Percentiles rank a stretch among this genome's conserved stretches.
These are phyloP conservation scores for Harpalus rubripes DNA, from an alignment of 2,888 invertebrate genomes.

Conservation along the genomic window DNA sequence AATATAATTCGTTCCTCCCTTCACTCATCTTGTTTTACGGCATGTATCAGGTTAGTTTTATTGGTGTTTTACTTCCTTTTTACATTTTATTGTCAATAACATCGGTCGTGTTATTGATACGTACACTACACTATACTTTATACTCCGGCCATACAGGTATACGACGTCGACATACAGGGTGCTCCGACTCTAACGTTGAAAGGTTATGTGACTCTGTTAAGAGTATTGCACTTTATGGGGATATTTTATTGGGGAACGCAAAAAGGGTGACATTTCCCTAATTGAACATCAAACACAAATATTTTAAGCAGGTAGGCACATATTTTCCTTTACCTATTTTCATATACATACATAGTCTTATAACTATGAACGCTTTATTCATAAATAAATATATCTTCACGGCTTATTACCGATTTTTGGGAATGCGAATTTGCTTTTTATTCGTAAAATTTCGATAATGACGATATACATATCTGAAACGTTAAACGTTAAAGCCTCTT, in stretches of 20 bases:
- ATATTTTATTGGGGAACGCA: neutral
- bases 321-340: too few species aligned
- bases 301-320: too few species aligned
- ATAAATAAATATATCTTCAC: too few species aligned
- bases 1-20: neutral
- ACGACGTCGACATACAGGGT: constrained; percentile 8
- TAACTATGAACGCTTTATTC: too few species aligned
- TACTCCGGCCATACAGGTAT: constrained; percentile 22
- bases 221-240: constrained; percentile 41
- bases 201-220: constrained; percentile 52
- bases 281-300: neutral
- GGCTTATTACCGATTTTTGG: too few species aligned
- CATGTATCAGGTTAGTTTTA: constrained; percentile 63
- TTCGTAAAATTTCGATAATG: too few species aligned
- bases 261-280: constrained; percentile 15
- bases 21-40: constrained; percentile 45
- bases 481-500: too few species aligned
- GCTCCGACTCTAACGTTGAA: constrained; percentile 27
- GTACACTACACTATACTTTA: constrained; percentile 45
- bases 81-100: constrained; percentile 66
- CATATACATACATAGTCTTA: too few species aligned
- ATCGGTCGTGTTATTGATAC: constrained; percentile 60
- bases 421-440: too few species aligned
- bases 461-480: too few species aligned
- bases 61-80: constrained; percentile 61